Base-by-base conservation (phyloP, 1,140 invertebrate species). In the Diabrotica undecimpunctata region DNA sequence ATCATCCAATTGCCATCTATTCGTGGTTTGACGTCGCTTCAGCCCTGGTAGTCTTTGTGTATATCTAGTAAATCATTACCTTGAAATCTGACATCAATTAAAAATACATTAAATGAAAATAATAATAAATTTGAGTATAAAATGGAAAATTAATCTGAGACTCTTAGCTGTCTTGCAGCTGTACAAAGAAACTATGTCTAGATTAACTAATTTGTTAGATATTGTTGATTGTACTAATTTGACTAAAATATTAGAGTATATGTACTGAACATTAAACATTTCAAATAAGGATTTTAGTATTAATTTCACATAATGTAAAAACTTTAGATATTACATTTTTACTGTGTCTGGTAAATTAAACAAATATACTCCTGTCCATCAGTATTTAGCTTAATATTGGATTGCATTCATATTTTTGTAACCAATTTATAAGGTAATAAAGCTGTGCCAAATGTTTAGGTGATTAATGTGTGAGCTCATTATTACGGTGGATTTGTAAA, bases 371-470 rank as follows among this genome's bases (percentile, higher is more conserved):
- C 41, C 41, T 8, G 41, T 46, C n/a, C n/a, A 46, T 46, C 41
- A 46, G 41, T 46, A 46, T 10, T 46, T 46, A 46, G 41, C 41
- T 46, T 46, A n/a, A 46, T 46, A 46, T 46, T 46, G 41, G 41
- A 46, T 46, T 46, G 41, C 41, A 46, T 10, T 46, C 41, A 46
- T 46, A 46, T 46, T 46, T 46, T 46, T 46, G 41, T 46, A 46
- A 46, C n/a, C 41, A 46, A 46, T 46, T 46, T 46, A 46, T 46
- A 46, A 46, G n/a, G 41, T 46, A 25, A 25, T 25, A 46, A 46
- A 46, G 41, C 8, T 46, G 41, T 46, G 41, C 41, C 41, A 46
- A 46, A 46, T 46, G 41, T 46, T 46, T 46, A 10, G n/a, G 41
- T n/a, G 41, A 4, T 10, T 46, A 10, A 46, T 46, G 25, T 46